These are phyloP conservation scores for Sycophaga agraensis DNA, from an alignment of 1,140 invertebrate genomes.

Conservation along the genomic window DNA sequence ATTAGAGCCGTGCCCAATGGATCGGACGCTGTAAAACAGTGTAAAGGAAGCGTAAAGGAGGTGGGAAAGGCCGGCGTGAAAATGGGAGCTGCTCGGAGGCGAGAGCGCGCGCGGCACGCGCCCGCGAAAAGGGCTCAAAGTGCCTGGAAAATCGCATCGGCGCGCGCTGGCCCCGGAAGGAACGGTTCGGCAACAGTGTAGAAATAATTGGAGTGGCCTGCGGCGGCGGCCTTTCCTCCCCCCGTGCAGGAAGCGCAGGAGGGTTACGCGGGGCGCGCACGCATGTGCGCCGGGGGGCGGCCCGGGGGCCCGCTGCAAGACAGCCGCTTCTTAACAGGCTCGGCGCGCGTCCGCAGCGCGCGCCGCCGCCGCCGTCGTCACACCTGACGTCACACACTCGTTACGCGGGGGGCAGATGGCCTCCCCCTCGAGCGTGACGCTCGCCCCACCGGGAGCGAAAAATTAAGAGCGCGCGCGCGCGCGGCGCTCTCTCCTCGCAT, in stretches of 20 bases:
- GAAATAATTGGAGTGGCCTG: background rate
- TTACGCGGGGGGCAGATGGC: slow-evolving; percentile 55
- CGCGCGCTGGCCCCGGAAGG: no score
- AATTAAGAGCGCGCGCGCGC: slow-evolving; percentile 29
- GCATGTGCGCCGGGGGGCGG: background rate
- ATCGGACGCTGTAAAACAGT: no score
- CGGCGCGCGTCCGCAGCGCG: background rate
- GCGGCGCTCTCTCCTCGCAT: background rate
- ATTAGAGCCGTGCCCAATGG: no score
- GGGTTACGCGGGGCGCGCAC: no score
- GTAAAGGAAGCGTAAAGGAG: no score
- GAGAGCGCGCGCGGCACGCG: background rate
- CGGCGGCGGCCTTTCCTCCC: no score
- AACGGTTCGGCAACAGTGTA: no score
- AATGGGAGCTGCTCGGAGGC: no score
- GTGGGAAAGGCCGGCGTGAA: no score
- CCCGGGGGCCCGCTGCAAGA: background rate
- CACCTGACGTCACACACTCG: slow-evolving; percentile 58
- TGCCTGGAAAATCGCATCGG: background rate
- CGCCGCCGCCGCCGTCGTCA: slow-evolving; percentile 42
- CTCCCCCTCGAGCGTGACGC: slow-evolving; percentile 52
- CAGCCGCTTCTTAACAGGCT: background rate
- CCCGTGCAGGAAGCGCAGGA: no score
- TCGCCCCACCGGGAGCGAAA: slow-evolving; percentile 29
- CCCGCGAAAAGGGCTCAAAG: no score